These are phyloP conservation scores for Rotaria socialis DNA, from an alignment of 2,888 invertebrate genomes.

Conservation along the genomic window DNA sequence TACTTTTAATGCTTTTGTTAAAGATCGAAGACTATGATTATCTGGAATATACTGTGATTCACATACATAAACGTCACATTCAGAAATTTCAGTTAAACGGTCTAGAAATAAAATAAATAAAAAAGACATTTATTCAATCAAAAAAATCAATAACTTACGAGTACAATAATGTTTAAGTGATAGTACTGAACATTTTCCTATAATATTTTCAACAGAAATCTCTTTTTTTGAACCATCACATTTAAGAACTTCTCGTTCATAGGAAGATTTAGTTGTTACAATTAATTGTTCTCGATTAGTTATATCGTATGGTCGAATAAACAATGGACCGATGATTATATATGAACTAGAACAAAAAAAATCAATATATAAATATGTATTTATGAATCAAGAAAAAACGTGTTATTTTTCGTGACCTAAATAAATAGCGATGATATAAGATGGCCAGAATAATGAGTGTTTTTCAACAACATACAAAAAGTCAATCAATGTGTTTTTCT, in stretches of 20 bases:
- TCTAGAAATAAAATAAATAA: constrained; percentile 62
- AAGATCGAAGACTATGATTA: constrained; percentile 62
- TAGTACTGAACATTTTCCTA: constrained; percentile 83
- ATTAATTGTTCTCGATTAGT: constrained; percentile 62
- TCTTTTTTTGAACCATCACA: constrained; percentile 80
- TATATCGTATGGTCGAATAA: constrained; percentile 81
- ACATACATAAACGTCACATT: constrained; percentile 84
- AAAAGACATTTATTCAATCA: not conserved
- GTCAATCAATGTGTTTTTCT: too few species aligned
- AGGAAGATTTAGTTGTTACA: constrained; percentile 68
- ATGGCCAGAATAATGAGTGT: too few species aligned
- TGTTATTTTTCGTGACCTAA: too few species aligned
- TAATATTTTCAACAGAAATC: constrained; percentile 80
- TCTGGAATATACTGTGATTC: constrained; percentile 85
- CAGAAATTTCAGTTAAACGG: constrained; percentile 85
- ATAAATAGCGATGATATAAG: too few species aligned
- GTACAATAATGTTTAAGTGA: constrained; percentile 82
- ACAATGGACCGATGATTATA: constrained; percentile 87
- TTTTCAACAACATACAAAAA: too few species aligned
- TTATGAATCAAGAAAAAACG: too few species aligned
- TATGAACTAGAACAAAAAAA: constrained; percentile 62
- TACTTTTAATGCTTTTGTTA: constrained; percentile 54
- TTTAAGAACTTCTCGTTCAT: constrained; percentile 84
- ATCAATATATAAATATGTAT: not conserved
- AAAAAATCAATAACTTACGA: constrained; percentile 65